Evolutionary conservation across 2,113 vertebrate genomes (phyloP), one percentile per base, ranked within the genome.

Genomic region (Hepsetus odoe): DNA sequence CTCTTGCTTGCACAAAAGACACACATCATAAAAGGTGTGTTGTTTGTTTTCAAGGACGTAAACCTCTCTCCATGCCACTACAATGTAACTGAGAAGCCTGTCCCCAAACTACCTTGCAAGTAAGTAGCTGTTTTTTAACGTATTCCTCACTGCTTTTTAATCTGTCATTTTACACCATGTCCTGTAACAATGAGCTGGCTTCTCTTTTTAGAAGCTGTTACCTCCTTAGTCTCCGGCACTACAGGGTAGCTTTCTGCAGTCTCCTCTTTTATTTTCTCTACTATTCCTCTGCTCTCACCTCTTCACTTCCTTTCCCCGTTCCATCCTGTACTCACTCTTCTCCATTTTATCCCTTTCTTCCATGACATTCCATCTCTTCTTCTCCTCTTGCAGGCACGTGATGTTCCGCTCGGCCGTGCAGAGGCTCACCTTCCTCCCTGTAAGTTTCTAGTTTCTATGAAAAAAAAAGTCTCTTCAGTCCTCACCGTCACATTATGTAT

Each of bases 321-420:
- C 72, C 76, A 53, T 68, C 44, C 49, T 67, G 30, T 75, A 9
- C 24, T 51, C 46, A 77, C 26, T 38, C 20, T 35, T 59, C n/a
- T n/a, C 40, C 46, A n/a, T 24, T 42, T 32, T 66, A 61, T 61
- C 56, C 42, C 22, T 30, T 42, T 55, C 46, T 74, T 69, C 72
- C 33, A 32, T 72, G 46, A 79, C 66, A 72, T n/a, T n/a, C n/a
- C n/a, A 14, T 51, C 30, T 24, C 35, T 20, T 5, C 79, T 64
- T 78, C 78, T 78, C 76, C 62, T 20, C 51, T 84, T 78, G 67
- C 78, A 94, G 94, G 85, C 90, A 90, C 80, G 90, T 87, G 20
- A 87, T 93, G 87, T 95, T 95, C 89, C 91, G 88, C 66, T 95
- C 93, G 40, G 51, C 83, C 53, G 93, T 94, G 53, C 89, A 83